Conservation (phyloP, 2,888 invertebrate genomes). For the Trachelus stipa region DNA sequence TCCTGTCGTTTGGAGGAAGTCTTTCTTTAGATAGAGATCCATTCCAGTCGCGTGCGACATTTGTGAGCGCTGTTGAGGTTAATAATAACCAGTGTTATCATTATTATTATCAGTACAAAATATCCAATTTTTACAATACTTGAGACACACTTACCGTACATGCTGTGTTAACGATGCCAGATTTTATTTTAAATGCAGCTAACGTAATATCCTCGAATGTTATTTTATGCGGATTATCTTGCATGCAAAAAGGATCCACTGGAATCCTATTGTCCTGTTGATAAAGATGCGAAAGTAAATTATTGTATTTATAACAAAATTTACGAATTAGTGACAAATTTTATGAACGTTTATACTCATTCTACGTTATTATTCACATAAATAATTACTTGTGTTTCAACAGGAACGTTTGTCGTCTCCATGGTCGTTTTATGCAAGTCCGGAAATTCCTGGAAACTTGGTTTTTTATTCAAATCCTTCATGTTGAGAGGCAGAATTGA, state of each 20-base stretch:
- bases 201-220: slow-evolving; percentile 89
- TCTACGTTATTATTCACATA: background rate
- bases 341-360: background rate
- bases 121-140: background rate
- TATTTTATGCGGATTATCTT: slow-evolving; percentile 77
- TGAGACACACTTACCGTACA: slow-evolving; percentile 76
- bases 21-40: slow-evolving; percentile 93
- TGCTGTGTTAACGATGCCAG: slow-evolving; percentile 85
- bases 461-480: slow-evolving; percentile 20
- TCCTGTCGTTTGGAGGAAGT: slow-evolving; percentile 94
- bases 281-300: background rate
- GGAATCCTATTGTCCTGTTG: background rate
- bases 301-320: background rate
- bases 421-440: slow-evolving; percentile 13
- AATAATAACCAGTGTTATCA: background rate
- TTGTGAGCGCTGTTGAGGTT: slow-evolving; percentile 78
- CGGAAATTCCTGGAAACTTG: slow-evolving; percentile 13
- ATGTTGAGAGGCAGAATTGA: background rate
- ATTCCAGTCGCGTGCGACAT: slow-evolving; percentile 83
- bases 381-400: background rate
- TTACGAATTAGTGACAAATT: background rate
- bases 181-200: slow-evolving; percentile 88
- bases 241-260: slow-evolving; percentile 73
- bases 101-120: background rate
- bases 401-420: slow-evolving; percentile 14